Percentiles rank a stretch among this genome's conserved stretches.
Evolutionary conservation across 2,113 vertebrate genomes (phyloP).

Genomic region (Rhinoderma darwinii): DNA sequence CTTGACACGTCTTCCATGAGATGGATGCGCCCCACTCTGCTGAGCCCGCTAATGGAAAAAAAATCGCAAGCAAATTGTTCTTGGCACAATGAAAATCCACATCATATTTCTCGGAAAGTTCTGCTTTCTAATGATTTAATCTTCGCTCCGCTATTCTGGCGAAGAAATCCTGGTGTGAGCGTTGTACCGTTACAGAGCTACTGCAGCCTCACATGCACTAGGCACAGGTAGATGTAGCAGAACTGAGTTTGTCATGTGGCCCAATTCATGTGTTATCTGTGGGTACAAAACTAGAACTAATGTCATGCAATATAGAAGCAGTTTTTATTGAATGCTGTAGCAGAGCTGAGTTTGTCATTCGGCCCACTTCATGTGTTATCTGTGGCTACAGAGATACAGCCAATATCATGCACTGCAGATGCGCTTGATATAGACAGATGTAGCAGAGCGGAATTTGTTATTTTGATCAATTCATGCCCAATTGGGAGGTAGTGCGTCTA

Average conservation of each 20-base stretch:
- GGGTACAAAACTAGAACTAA: no score
- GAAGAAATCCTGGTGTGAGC: background rate
- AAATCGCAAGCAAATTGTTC: conserved; percentile 26
- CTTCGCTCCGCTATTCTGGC: background rate
- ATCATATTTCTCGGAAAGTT: background rate
- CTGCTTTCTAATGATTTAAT: background rate
- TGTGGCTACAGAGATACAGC: no score
- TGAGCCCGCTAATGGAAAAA: background rate
- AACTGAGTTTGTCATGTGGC: background rate
- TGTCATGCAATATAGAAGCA: background rate
- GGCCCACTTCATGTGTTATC: no score
- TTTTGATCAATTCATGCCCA: no score
- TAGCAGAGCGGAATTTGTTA: no score
- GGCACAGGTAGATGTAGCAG: background rate
- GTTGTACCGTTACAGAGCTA: background rate
- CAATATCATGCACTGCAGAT: no score
- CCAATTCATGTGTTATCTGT: background rate
- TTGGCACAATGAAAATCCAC: background rate
- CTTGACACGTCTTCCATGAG: background rate
- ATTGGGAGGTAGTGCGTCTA: no score
- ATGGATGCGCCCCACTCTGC: background rate
- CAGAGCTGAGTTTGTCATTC: background rate
- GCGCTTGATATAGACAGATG: no score
- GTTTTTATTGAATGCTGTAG: background rate
- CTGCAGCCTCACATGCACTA: background rate